Conservation (phyloP, 2,113 vertebrate genomes). For the Scortum barcoo region DNA sequence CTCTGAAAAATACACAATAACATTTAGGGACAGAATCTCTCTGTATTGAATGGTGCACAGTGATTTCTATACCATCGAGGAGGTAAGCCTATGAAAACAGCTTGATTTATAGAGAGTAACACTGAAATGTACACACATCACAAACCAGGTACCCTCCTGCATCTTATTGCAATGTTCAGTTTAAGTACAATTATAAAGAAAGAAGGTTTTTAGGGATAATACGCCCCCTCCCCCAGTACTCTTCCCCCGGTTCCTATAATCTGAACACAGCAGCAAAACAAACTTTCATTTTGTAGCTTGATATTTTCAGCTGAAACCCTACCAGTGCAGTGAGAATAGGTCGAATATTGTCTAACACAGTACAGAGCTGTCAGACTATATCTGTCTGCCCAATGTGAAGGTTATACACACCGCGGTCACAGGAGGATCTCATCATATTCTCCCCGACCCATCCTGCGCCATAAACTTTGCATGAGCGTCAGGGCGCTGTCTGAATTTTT, state of each 20-base stretch:
- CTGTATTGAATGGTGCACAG: not conserved
- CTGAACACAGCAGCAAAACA: not conserved
- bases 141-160: not conserved
- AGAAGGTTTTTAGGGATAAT: not conserved
- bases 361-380: constrained; percentile 31
- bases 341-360: constrained; percentile 11
- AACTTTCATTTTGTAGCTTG: constrained; percentile 13
- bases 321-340: not conserved
- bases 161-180: not conserved
- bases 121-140: not conserved
- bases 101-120: not conserved
- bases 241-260: not conserved
- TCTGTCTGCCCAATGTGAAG: constrained; percentile 50
- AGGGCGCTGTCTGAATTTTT: constrained; percentile 60
- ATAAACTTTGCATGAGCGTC: constrained; percentile 74
- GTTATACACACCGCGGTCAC: constrained; percentile 47
- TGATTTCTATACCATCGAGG: not conserved
- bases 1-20: not conserved
- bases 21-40: not conserved
- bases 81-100: not conserved
- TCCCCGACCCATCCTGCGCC: constrained; percentile 15
- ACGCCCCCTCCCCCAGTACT: not conserved
- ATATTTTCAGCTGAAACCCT: constrained; percentile 27
- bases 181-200: not conserved
- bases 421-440: constrained; percentile 55